Evolutionary conservation across 1,140 invertebrate species (phyloP).

Genomic region (Luehdorfia chinensis): DNA sequence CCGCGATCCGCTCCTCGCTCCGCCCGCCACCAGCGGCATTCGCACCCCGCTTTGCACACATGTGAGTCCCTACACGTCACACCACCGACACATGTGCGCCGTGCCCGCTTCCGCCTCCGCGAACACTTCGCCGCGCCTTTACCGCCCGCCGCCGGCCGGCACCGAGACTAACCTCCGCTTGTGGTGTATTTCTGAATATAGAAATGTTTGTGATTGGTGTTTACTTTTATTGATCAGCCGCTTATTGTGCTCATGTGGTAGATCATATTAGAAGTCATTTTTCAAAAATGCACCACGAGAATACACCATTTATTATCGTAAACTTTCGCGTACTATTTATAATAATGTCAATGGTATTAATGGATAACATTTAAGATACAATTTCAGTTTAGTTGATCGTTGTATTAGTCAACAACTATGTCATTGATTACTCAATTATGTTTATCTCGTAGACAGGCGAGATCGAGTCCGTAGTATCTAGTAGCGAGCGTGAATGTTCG

Average conservation of each 20-base stretch:
- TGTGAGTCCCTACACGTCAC: conserved; percentile 49
- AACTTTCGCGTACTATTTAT: conserved; percentile 1
- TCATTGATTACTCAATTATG: conserved; percentile 17
- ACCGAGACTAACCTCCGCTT: conserved; percentile 46
- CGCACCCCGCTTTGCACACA: conserved; percentile 38
- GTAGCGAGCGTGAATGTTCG: conserved; percentile 27
- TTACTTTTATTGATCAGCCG: conserved; percentile 1
- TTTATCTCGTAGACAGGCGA: neutral
- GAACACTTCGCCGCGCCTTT: conserved; percentile 23
- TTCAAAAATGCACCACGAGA: conserved; percentile 43
- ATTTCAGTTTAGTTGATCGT: no score
- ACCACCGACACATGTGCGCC: conserved; percentile 18
- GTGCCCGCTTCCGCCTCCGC: conserved; percentile 19
- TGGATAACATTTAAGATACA: no score
- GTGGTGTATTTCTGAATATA: conserved; percentile 51
- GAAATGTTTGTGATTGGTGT: conserved; percentile 36
- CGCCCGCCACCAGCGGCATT: conserved; percentile 23
- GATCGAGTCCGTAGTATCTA: conserved; percentile 25
- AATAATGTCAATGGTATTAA: no score
- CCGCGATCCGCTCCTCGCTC: conserved; percentile 24
- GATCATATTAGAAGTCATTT: conserved; percentile 6
- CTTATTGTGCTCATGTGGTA: conserved; percentile 14
- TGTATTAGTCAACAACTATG: no score
- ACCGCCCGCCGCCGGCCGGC: conserved; percentile 52
- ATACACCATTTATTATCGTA: neutral